Percentiles rank a stretch among this genome's conserved stretches.
These are phyloP conservation scores for Lamellibrachia satsuma DNA, from an alignment of 2,888 invertebrate species.

Conservation along the genomic window DNA sequence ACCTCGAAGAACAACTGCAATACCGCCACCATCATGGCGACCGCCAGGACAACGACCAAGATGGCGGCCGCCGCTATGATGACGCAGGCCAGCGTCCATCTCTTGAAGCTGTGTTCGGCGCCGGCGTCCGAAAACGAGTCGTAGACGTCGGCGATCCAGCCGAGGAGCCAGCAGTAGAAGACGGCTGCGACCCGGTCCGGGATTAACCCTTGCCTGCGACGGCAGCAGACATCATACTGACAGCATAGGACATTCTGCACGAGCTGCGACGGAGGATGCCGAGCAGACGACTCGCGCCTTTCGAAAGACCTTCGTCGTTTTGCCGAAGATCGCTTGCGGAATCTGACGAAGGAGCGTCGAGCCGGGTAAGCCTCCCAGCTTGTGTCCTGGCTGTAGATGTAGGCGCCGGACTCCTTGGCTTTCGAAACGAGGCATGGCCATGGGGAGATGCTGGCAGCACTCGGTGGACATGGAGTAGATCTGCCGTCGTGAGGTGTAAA, in stretches of 20 bases:
- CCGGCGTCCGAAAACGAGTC: not conserved
- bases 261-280: not conserved
- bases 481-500: not conserved
- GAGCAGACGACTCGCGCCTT: not conserved
- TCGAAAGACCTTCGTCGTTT: not conserved
- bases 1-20: slow-evolving; percentile 6
- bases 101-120: not conserved
- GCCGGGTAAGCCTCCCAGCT: slow-evolving; percentile 7
- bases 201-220: not conserved
- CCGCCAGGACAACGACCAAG: not conserved
- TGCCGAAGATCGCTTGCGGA: not conserved
- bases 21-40: not conserved
- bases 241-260: slow-evolving; percentile 4
- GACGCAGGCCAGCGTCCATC: slow-evolving; percentile 1
- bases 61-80: not conserved
- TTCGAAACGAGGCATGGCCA: not conserved
- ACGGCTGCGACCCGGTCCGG: not conserved
- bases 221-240: not conserved
- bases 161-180: slow-evolving; percentile 13
- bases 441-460: not conserved
- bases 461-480: not conserved
- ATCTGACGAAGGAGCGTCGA: slow-evolving; percentile 1
- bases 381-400: slow-evolving; percentile 2
- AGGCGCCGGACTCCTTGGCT: not conserved
- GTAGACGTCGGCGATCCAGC: not conserved